A percentile compares a stretch with the other conserved stretches of the same genome.
Conservation (phyloP, 1,140 invertebrate species). For the Antheraea mylitta region DNA sequence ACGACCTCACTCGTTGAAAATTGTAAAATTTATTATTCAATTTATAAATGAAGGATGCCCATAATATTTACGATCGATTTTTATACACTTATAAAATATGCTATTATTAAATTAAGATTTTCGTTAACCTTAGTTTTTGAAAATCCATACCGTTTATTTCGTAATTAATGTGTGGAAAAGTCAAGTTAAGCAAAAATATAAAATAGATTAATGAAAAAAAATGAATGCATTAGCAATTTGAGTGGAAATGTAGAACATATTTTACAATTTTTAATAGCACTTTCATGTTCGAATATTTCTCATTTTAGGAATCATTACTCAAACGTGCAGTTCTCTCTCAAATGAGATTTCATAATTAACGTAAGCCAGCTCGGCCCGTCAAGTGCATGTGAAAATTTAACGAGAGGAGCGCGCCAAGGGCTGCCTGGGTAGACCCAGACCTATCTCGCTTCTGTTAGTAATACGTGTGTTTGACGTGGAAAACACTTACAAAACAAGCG, state of each 20-base stretch:
- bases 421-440: constrained; percentile 31
- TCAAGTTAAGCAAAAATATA: too few species aligned
- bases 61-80: too few species aligned
- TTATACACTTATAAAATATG: too few species aligned
- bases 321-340: constrained; percentile 68
- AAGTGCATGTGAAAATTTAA: constrained; percentile 78
- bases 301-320: constrained; percentile 68
- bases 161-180: too few species aligned
- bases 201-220: neutral
- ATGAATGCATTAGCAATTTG: neutral
- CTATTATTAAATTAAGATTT: too few species aligned
- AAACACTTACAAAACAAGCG: constrained; percentile 34
- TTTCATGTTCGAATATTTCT: constrained; percentile 54
- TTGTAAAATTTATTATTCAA: too few species aligned
- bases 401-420: constrained; percentile 49
- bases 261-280: neutral
- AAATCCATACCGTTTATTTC: too few species aligned
- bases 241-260: neutral
- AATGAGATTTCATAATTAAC: constrained; percentile 78
- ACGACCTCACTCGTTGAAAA: too few species aligned
- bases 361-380: constrained; percentile 69
- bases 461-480: constrained; percentile 40
- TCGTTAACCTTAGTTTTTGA: too few species aligned
- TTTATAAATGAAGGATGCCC: too few species aligned
- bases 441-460: constrained; percentile 50